Evolutionary conservation across 2,113 vertebrate genomes (phyloP), one percentile per base, ranked within the genome.

Genomic region (Xerus inauris): DNA sequence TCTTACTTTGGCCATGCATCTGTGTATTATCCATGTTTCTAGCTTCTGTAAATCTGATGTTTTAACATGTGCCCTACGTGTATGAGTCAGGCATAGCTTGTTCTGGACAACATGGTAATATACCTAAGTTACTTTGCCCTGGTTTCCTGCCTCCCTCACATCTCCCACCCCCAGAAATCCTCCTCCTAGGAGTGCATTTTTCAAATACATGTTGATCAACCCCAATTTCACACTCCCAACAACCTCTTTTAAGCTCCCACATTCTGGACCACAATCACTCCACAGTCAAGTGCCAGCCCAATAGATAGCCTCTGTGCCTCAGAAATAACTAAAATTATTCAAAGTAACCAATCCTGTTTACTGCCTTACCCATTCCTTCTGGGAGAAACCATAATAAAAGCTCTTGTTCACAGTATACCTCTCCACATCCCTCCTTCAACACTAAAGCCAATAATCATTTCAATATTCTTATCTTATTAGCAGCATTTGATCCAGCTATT

Each of bases 1-100:
- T 73, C 59, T 93, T 47, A 96, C 26, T 77, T 87, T 95, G 51
- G 87, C 26, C 26, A 62, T 88, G 35, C 0, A 72, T 16, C 32
- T 84, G 6, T 77, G 7, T 71, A 82, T 87, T 51, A 96, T 59
- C 38, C 26, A 87, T 35, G 54, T 91, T 90, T 86, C 57, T 81
- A 87, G 65, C 20, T 73, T 80, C 65, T 86, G 10, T 86, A 96
- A 86, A 77, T 40, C 26, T 81, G 76, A 59, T 86, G 32, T 6
- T 87, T 81, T 87, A 91, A 67, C 47, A 82, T 42, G 14, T 69
- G 11, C 14, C 32, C 35, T 86, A 42, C 4, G 81, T 24, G 20
- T 20, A 75, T 0, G 59, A 26, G n/a, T 26, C 45, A 35, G 42
- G 69, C 12, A 30, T 14, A 6, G 30, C 76, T 83, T 88, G 32